phyloP scores from a whole-genome alignment of 2,797 vertebrate genomes.

The Pempheris klunzingeri region DNA sequence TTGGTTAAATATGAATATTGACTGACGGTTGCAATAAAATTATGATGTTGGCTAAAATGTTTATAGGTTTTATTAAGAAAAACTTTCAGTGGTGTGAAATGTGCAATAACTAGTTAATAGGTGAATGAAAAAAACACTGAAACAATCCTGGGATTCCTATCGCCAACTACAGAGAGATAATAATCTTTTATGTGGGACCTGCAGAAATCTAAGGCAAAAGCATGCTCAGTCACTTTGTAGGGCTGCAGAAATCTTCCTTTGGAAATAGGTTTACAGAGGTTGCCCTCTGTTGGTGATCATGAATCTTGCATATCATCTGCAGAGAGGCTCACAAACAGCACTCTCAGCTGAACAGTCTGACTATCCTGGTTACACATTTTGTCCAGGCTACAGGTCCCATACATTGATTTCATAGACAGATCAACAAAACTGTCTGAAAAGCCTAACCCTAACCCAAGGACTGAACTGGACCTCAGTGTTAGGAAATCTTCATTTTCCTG shows the following conservation, averaged over 20 bases:
- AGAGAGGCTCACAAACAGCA: background rate
- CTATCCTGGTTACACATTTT: background rate
- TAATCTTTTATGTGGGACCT: background rate
- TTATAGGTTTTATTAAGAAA: background rate
- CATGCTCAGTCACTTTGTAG: background rate
- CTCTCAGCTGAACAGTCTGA: background rate
- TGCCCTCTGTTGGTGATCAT: constrained; percentile 73
- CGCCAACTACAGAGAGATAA: background rate
- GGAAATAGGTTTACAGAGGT: constrained; percentile 40
- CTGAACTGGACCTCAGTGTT: background rate
- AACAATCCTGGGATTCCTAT: background rate
- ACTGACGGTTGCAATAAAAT: background rate
- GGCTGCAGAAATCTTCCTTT: background rate
- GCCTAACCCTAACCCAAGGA: too few relatives aligned
- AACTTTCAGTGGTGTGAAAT: constrained; percentile 11
- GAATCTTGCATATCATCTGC: constrained; percentile 9
- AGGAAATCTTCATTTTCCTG: background rate
- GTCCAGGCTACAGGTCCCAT: background rate
- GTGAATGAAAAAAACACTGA: background rate
- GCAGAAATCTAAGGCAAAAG: background rate
- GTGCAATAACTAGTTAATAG: background rate
- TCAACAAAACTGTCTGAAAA: background rate
- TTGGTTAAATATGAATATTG: background rate
- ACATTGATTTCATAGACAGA: background rate
- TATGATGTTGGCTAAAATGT: background rate